Base-by-base conservation (phyloP, 2,888 invertebrate species). In the Nephrocerus scutellatus region DNA sequence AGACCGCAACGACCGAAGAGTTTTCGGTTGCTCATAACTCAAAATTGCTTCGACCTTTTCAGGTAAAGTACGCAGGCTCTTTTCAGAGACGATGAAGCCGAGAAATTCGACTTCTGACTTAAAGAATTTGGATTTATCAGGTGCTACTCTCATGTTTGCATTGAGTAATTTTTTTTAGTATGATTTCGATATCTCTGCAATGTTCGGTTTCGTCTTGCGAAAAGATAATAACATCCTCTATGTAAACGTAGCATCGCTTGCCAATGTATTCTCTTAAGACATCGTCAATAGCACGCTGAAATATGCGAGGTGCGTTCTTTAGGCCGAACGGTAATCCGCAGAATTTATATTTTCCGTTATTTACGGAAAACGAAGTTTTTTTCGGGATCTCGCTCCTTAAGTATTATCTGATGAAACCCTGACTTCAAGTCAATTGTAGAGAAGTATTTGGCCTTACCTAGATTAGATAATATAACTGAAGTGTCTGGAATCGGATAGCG, bases 371-470 rank as follows among this genome's bases (percentile, higher is more conserved):
- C 3, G 41, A 35, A 5, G 37, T 43, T 12, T 43, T 46, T 22
- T 39, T n/a, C 35, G 15, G 40, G 35, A 35, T 43, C 44, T 5
- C 26, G 18, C 20, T 46, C 43, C 9, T 10, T 34, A 4, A 46
- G 13, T 3, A 37, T 40, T 7, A 43, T 48, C 12, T 48, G 45
- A 26, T 48, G 46, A 33, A 44, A 48, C 2, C 44, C 44, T 20
- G 39, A 36, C n/a, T 39, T 39, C 5, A 43, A 29, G 24, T 43
- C 36, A 2, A 36, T 21, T 5, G 29, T 33, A 1, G 43, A 28
- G 10, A 43, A 43, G 14, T 39, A 44, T 12, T 30, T 33, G 9
- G 46, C 37, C 19, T 43, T 43, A 7, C 45, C 45, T 6, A 43
- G 28, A 24, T 43, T 43, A 12, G 41, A 16, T 15, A 45, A 21